A percentile compares a stretch with the other conserved stretches of the same genome.
Evolutionary conservation across 2,113 vertebrate species (phyloP).

Genomic region (Psophia crepitans): DNA sequence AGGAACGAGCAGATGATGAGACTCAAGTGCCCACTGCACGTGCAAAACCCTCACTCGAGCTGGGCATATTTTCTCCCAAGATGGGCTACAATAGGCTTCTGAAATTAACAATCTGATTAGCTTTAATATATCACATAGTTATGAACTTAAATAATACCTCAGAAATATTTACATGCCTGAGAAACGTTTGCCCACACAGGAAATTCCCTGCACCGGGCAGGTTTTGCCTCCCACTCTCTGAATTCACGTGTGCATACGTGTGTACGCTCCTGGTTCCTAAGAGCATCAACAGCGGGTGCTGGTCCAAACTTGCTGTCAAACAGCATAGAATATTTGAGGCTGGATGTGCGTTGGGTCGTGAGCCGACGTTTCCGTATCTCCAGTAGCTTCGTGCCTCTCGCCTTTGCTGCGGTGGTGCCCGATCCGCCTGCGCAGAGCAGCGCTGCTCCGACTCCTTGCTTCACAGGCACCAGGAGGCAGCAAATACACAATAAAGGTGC

Average conservation of each 20-base stretch:
- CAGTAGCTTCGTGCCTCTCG: rapidly evolving
- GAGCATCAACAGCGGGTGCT: too few relatives aligned
- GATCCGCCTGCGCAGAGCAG: neutral
- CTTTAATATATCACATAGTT: neutral
- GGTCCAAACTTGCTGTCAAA: neutral
- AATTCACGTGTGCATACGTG: neutral
- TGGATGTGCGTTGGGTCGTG: rapidly evolving
- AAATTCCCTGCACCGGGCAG: neutral
- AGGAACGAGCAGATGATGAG: neutral
- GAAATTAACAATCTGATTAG: neutral
- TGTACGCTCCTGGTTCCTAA: neutral
- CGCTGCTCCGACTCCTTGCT: neutral
- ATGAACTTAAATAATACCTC: neutral
- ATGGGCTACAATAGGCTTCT: neutral
- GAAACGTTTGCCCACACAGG: neutral
- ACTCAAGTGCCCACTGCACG: rapidly evolving
- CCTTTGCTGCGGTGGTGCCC: neutral
- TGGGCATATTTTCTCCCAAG: neutral
- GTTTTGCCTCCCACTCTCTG: neutral
- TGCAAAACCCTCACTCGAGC: neutral
- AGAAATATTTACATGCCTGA: neutral
- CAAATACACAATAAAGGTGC: slow-evolving; percentile 22
- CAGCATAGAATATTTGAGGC: neutral
- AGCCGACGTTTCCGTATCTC: neutral
- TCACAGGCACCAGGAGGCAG: slow-evolving; percentile 52